These are phyloP conservation scores for Siniperca knerii DNA, from an alignment of 2,113 vertebrate genomes.

Conservation along the genomic window DNA sequence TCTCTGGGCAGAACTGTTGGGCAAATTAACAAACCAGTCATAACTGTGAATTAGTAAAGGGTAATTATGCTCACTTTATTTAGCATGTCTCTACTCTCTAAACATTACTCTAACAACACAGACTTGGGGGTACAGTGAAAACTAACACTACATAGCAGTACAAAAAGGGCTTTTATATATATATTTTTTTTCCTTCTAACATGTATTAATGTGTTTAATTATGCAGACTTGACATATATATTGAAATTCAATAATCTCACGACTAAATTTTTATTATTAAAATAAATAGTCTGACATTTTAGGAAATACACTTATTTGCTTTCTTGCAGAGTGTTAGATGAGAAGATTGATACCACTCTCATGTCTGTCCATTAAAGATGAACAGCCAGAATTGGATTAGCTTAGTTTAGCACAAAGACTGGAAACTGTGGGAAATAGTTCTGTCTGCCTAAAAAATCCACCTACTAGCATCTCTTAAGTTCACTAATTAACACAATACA, in stretches of 20 bases:
- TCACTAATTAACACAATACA: not conserved
- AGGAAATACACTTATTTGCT: too few species aligned
- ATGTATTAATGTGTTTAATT: not conserved
- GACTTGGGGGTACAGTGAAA: not conserved
- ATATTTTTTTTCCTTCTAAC: not conserved
- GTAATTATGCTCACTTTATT: not conserved
- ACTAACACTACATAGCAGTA: not conserved
- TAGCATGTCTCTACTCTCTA: not conserved
- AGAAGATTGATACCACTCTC: not conserved
- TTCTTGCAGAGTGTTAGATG: not conserved
- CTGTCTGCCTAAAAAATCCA: too few species aligned
- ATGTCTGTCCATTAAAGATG: not conserved
- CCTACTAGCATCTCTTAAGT: too few species aligned
- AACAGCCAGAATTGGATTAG: not conserved
- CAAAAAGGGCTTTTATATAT: not conserved
- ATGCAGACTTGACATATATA: not conserved
- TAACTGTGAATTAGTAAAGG: not conserved
- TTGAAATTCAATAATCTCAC: not conserved
- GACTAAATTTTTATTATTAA: not conserved
- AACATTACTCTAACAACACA: not conserved
- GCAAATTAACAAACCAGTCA: conserved; percentile 36
- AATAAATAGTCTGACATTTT: not conserved
- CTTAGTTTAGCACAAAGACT: not conserved
- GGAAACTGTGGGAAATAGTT: not conserved
- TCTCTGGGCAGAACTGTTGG: conserved; percentile 85